Base-by-base conservation (phyloP, 2,888 invertebrate species). In the Ochlodes sylvanus region DNA sequence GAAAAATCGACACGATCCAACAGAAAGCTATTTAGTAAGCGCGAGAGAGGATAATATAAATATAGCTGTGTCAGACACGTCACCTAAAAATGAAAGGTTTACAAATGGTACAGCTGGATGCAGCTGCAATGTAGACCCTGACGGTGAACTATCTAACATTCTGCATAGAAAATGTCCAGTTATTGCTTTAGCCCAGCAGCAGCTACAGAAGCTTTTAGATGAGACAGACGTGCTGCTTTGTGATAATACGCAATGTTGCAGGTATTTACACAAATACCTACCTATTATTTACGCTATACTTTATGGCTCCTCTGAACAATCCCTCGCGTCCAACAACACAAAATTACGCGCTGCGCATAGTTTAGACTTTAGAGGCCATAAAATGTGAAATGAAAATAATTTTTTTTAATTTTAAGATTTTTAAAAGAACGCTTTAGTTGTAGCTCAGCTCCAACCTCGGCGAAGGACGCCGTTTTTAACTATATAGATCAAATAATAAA, bases 131-230 rank as follows among this genome's bases (percentile, higher is more conserved):
- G 55, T 82, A 52, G 88, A 89, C 44, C 75, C 83, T 2, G 89
- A 92, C 17, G 80, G 77, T 1, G 90, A 91, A 69, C 79, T 91
- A 52, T 85, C 88, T 1, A 85, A 82, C 71, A 89, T 93, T 68
- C 77, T 91, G 7, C 90, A 92, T 72, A 91, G 88, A 71, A 93
- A 93, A 77, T 90, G 89, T 63, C 88, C 90, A 6, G 89, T 91
- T 0, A 91, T 92, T 17, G 83, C 82, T 7, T 75, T 93, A 55
- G 92, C 92, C 1, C 86, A 89, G 71, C 83, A 87, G 57, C 93
- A 93, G 73, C 80, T 92, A 1, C 82, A 87, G 68, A 82, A 79
- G 56, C 78, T 93, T 17, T 75, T 91, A n/a, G 85, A 89, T 61
- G 89, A 89, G 76, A 90, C 88, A 14, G 89, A 90, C 71, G 82